Base-by-base conservation (phyloP, 2,888 invertebrate genomes). In the Ommatoiulus sabulosus region DNA sequence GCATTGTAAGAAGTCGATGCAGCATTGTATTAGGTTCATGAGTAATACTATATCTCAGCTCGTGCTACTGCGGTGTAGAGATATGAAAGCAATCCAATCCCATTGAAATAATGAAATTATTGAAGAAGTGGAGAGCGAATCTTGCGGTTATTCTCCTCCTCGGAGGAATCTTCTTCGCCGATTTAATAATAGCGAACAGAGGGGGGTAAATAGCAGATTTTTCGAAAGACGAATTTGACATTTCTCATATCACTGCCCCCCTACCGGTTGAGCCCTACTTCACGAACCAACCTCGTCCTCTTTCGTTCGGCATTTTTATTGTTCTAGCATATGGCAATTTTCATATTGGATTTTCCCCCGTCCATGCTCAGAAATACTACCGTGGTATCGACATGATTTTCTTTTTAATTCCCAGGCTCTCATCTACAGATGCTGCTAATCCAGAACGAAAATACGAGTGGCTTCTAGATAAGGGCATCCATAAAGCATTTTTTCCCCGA, bases 41-140 rank as follows among this genome's bases (percentile, higher is more conserved):
- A 63, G 63, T 63, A 63, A 63, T 72, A 7, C 20, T n/a, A 20
- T 72, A 72, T 72, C 63, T n/a, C 72, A 72, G n/a, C 20, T 72
- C 20, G 20, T 6, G 35, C 10, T 80, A 80, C 12, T 35, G 35
- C n/a, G 35, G 24, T 12, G 12, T 80, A 72, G 80, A 12, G n/a
- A n/a, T n/a, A 80, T 80, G 35, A 80, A 80, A 80, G 80, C 24
- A 80, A 35, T 35, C 35, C 80, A 80, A 80, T 80, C 12, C 35
- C 35, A 35, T 80, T 35, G 80, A 35, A 80, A 80, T 80, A 80
- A 80, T 80, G 80, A 35, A 80, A 80, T 80, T 80, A 80, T 80
- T 80, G 80, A 80, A n/a, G n/a, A n/a, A 80, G 80, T 80, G 80
- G 80, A 80, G 80, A 80, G 80, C 80, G 35, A 12, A 80, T 80